Conservation (phyloP, 2,888 invertebrate species). For the Mylabris sibirica region DNA sequence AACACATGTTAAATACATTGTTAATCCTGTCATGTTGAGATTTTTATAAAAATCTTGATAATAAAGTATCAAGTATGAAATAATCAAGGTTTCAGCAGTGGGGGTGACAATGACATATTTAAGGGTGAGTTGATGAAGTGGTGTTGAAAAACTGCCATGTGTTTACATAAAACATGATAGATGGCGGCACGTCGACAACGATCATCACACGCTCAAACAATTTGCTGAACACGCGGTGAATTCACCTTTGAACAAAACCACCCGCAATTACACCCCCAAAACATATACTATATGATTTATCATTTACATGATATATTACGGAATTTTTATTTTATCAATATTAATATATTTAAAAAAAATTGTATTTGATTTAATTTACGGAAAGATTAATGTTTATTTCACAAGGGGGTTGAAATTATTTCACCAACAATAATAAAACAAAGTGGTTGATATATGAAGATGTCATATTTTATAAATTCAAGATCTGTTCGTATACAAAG, state of each 20-base stretch:
- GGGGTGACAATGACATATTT: constrained; percentile 3
- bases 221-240: constrained; percentile 11
- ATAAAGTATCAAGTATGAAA: neutral
- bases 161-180: constrained; percentile 10
- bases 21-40: neutral
- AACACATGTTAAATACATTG: neutral
- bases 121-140: constrained; percentile 10
- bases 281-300: constrained; percentile 2
- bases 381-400: neutral
- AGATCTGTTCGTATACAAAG: constrained; percentile 33
- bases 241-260: constrained; percentile 9
- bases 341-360: too few relatives aligned
- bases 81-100: neutral
- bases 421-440: neutral
- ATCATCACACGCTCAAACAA: constrained; percentile 11
- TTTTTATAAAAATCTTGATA: neutral
- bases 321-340: too few relatives aligned
- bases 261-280: constrained; percentile 5
- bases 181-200: constrained; percentile 9
- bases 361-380: too few relatives aligned
- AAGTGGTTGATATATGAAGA: constrained; percentile 25
- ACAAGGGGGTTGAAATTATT: neutral
- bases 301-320: neutral
- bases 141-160: constrained; percentile 10
- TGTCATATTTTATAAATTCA: constrained; percentile 32